Percentiles rank a stretch among this genome's conserved stretches.
Evolutionary conservation across 1,140 invertebrate genomes (phyloP).

Genomic region (Antheraea pernyi): DNA sequence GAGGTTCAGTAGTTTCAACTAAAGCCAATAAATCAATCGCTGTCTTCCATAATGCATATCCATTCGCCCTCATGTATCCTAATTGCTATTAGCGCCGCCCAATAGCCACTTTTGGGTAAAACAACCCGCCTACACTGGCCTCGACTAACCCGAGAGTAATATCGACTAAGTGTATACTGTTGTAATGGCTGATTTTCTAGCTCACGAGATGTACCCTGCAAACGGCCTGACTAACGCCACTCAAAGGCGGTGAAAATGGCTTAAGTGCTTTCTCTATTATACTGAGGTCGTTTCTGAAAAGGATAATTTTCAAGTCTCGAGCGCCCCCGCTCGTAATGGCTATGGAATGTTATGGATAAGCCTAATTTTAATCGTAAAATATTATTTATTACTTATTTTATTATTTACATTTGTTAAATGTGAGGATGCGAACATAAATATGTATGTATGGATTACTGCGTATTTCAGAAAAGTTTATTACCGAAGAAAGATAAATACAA

Average conservation of each 20-base stretch:
- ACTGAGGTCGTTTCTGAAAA: conserved; percentile 77
- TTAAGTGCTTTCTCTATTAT: conserved; percentile 80
- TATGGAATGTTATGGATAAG: conserved; percentile 21
- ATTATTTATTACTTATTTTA: no score
- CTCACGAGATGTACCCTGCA: conserved; percentile 67
- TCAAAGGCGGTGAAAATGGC: conserved; percentile 79
- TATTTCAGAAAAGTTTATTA: no score
- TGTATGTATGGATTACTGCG: no score
- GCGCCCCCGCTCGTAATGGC: conserved; percentile 47
- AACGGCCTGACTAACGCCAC: conserved; percentile 75
- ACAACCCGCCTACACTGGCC: conserved; percentile 37
- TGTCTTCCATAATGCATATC: conserved; percentile 74
- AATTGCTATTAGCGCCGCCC: conserved; percentile 70
- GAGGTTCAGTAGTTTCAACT: conserved; percentile 30
- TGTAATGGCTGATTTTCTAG: conserved; percentile 78
- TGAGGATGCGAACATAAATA: neutral
- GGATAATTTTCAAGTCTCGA: conserved; percentile 78
- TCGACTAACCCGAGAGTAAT: conserved; percentile 27
- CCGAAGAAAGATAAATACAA: no score
- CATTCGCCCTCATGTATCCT: conserved; percentile 74
- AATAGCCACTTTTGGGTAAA: conserved; percentile 70
- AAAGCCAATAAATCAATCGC: conserved; percentile 69
- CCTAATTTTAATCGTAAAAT: neutral
- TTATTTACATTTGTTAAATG: no score
- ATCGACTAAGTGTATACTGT: conserved; percentile 54